These are phyloP conservation scores for Dasypogon diadema DNA, from an alignment of 2,888 invertebrate species.

Conservation along the genomic window DNA sequence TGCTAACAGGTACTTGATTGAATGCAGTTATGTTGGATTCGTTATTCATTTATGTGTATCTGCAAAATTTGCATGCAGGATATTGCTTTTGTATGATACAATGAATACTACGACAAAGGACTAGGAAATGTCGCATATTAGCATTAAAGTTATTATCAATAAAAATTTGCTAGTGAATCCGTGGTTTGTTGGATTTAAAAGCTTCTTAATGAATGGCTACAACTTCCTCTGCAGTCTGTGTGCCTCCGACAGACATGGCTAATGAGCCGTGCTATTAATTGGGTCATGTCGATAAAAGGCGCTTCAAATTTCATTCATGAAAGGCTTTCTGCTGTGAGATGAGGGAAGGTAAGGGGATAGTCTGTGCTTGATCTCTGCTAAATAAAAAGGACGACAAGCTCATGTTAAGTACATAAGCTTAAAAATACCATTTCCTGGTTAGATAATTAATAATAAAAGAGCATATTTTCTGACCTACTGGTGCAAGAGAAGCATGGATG, in stretches of 20 bases:
- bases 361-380: background rate
- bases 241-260: background rate
- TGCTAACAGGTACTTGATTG: no score
- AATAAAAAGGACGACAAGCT: background rate
- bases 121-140: no score
- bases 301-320: slow-evolving; percentile 46
- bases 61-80: no score
- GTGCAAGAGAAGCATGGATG: background rate
- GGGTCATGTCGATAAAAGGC: slow-evolving; percentile 48
- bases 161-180: no score
- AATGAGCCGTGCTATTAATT: slow-evolving; percentile 13
- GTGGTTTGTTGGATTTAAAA: slow-evolving; percentile 29
- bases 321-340: slow-evolving; percentile 10
- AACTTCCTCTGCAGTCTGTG: background rate
- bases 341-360: background rate
- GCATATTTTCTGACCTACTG: background rate
- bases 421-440: slow-evolving; percentile 6
- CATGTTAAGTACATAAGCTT: slow-evolving; percentile 22
- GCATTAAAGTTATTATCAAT: no score
- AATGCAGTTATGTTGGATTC: no score
- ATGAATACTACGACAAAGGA: no score
- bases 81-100: no score
- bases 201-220: background rate
- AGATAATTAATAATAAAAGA: slow-evolving; percentile 20
- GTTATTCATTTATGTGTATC: no score